Percentiles rank a stretch among this genome's conserved stretches.
phyloP scores from a whole-genome alignment of 2,797 vertebrate genomes.

The Vespertilio murinus region DNA sequence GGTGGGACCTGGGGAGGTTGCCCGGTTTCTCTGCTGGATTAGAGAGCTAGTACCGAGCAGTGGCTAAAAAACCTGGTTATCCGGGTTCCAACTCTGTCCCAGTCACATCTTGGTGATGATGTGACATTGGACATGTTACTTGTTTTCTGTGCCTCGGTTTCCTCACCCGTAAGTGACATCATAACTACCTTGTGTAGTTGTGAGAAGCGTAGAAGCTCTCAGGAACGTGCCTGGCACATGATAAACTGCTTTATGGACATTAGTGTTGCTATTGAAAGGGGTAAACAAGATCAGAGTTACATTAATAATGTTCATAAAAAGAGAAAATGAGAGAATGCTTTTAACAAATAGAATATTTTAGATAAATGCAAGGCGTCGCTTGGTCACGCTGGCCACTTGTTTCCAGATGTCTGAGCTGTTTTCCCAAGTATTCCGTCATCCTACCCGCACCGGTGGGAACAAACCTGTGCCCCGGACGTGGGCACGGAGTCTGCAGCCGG shows the following conservation, averaged over 20 bases:
- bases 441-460: neutral
- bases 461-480: rapidly evolving
- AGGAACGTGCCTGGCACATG: neutral
- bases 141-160: neutral
- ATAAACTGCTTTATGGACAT: neutral
- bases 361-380: neutral
- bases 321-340: neutral
- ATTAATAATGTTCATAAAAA: neutral
- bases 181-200: neutral
- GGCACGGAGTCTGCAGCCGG: neutral
- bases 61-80: neutral
- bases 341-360: slow-evolving; percentile 2
- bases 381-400: neutral
- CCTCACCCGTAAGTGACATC: neutral
- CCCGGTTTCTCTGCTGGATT: neutral
- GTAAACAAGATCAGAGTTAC: neutral
- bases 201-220: neutral
- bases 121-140: neutral
- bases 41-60: neutral
- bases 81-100: neutral
- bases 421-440: neutral
- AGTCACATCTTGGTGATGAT: neutral
- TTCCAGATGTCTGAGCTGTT: neutral
- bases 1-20: neutral
- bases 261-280: neutral